Evolutionary conservation across 2,888 invertebrate species (phyloP), one percentile per base, ranked within the genome.

Genomic region (Gandaritis pyraliata): DNA sequence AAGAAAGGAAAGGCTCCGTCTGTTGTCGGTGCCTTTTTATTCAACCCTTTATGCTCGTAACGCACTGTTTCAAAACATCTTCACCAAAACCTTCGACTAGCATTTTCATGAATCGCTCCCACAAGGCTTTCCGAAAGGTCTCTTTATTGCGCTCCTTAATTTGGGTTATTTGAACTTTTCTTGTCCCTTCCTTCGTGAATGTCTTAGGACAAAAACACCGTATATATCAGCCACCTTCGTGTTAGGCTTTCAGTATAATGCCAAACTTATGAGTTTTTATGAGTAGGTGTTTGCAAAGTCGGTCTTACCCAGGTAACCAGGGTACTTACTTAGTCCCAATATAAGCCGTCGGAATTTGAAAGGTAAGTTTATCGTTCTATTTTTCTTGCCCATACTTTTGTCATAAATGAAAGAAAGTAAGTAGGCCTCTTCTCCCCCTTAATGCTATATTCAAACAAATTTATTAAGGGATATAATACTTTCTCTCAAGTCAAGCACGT

Each of bases 121-220:
- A 78, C 81, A 85, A 85, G 85, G 82, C 80, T 81, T 83, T 82
- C 75, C 78, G 74, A 83, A 85, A 82, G 86, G 85, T 83, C 83
- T 78, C 81, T 85, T 86, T 86, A 86, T 86, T 85, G 82, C 81
- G 76, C 76, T 80, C 82, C 83, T 87, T 87, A 85, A 86, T 87
- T 86, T 83, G 76, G 84, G 84, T 83, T 86, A 86, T 86, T 86
- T 85, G 82, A 85, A 86, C 82, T 86, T 84, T 84, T 81, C 83
- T 82, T 79, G 78, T 82, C 81, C 82, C 78, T 79, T 78, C 83
- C 77, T 79, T 77, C 73, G 78, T 78, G 76, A 77, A 82, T 80
- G 76, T 77, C 77, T 78, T 73, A 69, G 74, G 72, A 77, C 70
- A 73, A 78, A 82, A 78, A 78, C 76, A 76, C 75, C 75, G 73